Base-by-base conservation (phyloP, 30 jellyfish, hydroid and myxozoan genomes). In the Chironex yamaguchii region DNA sequence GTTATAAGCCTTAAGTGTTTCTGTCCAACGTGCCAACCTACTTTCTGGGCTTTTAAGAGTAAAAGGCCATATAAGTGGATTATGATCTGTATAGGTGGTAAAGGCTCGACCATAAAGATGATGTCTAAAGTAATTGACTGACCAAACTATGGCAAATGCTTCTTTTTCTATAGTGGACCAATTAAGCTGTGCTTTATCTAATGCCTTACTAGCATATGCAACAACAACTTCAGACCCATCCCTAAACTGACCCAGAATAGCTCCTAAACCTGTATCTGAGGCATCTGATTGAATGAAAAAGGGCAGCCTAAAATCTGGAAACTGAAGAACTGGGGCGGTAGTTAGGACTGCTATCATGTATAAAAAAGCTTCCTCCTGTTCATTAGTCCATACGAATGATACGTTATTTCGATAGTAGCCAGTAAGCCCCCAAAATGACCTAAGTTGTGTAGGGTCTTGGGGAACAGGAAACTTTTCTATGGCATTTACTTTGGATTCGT, bases 21-120 rank as follows among this genome's bases (percentile, higher is more conserved):
- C 72, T 27, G 81, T 63, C 96, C 93, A 86, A 11, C 96, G 79
- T 12, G 92, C 79, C 32, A 64, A 48, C 28, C 91, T 76, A 35
- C 95, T 80, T 52, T 29, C 29, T 6, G 85, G 75, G 14, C 36
- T 48, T 27, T 66, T 67, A 25, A 77, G 71, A 21, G 74, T 86
- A 28, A 67, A 36, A 3, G 76, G 80, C 86, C 86, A 85, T 68
- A 72, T 85, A 11, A 85, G 58, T 3, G 92, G 91, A 31, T 85
- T 78, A 31, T 85, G 92, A 49, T 85, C 96, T 62, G 96, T 85
- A 58, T 17, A 49, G 27, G 74, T 74, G 76, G 85, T 73, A 35
- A 85, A 85, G n/a, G 49, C 3, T 14, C 91, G 90, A 12, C 96
- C 96, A 24, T 54, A 34, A 58, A 85, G 52, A 64, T 73, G 68